Evolutionary conservation across 2,888 invertebrate genomes (phyloP), one percentile per base, ranked within the genome.

Genomic region (Crioceris asparagi): DNA sequence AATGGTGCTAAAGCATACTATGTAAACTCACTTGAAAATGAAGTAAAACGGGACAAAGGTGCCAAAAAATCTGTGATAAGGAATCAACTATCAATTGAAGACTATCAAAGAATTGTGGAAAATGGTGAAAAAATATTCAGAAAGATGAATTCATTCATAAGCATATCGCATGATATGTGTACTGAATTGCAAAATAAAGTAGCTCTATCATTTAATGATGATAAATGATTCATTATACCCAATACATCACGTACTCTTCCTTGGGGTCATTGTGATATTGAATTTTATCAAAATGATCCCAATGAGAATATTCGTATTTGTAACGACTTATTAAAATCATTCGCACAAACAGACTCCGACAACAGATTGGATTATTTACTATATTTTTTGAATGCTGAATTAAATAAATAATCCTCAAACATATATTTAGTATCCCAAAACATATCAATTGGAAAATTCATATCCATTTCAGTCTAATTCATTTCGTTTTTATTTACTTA

Each of bases 1-100:
- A 37, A 35, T 4, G 37, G 39, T 29, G 17, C 29, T 10, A 36
- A 36, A 15, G 32, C 32, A 35, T 47, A 44, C 31, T 42, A 31
- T 12, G 16, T 40, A 14, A 29, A 37, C 21, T 6, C 4, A n/a
- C 12, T 14, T 16, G 19, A 32, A 5, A 14, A 31, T 23, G 32
- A 10, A 18, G 10, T 32, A 3, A 40, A 36, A 27, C 36, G 36
- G 17, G 29, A 19, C 10, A 40, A 40, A 19, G 29, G 29, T 17
- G 27, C 33, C 6, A 32, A 27, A 23, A 33, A 32, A 27, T 12
- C 10, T 17, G 21, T 32, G 3, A 19, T 33, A 8, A 10, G 26
- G n/a, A 32, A 32, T 17, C 18, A 36, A 8, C 14, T 29, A 15
- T 7, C n/a, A 10, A 1, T 23, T 23, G 21, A 26, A 6, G 29